A percentile compares a stretch with the other conserved stretches of the same genome.
Conservation (phyloP, 2,113 vertebrate species). For the Coryphaenoides rupestris region DNA sequence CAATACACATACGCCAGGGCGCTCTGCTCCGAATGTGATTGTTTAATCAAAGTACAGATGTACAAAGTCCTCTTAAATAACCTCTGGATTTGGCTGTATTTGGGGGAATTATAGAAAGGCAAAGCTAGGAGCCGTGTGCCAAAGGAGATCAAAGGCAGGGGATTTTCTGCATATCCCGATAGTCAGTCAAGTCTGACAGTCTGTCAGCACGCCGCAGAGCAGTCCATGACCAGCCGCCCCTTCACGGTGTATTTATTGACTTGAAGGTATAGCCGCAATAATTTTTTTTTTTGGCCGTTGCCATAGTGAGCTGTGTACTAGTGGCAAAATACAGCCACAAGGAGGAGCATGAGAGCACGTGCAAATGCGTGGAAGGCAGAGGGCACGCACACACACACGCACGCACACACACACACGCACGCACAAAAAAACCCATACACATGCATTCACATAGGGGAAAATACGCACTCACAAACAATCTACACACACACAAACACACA, state of each 20-base stretch:
- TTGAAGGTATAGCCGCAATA: slow-evolving; percentile 16
- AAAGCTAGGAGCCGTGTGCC: slow-evolving; percentile 66
- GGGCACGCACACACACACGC: slow-evolving; percentile 8
- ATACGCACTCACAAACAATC: slow-evolving; percentile 17
- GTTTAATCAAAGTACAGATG: slow-evolving; percentile 75
- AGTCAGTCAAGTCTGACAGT: slow-evolving; percentile 52
- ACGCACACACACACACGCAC: slow-evolving; percentile 16
- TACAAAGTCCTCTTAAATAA: slow-evolving; percentile 74
- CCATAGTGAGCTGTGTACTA: too few species aligned
- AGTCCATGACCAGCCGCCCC: slow-evolving; percentile 28
- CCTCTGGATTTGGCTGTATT: slow-evolving; percentile 74
- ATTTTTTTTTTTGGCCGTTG: neutral
- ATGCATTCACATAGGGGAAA: slow-evolving; percentile 6
- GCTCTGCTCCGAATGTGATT: slow-evolving; percentile 67
- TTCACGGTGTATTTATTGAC: slow-evolving; percentile 44
- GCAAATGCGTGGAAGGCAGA: slow-evolving; percentile 11
- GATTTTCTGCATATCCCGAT: slow-evolving; percentile 64
- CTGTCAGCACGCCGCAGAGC: slow-evolving; percentile 27
- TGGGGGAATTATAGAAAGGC: slow-evolving; percentile 72
- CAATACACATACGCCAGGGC: slow-evolving; percentile 61
- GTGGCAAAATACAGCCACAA: slow-evolving; percentile 42
- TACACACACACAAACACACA: slow-evolving; percentile 1
- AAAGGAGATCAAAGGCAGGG: slow-evolving; percentile 70
- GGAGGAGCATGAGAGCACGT: slow-evolving; percentile 56
- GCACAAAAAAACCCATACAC: neutral